Base-by-base conservation (phyloP, 2,888 invertebrate genomes). In the Calliphora vomitoria region DNA sequence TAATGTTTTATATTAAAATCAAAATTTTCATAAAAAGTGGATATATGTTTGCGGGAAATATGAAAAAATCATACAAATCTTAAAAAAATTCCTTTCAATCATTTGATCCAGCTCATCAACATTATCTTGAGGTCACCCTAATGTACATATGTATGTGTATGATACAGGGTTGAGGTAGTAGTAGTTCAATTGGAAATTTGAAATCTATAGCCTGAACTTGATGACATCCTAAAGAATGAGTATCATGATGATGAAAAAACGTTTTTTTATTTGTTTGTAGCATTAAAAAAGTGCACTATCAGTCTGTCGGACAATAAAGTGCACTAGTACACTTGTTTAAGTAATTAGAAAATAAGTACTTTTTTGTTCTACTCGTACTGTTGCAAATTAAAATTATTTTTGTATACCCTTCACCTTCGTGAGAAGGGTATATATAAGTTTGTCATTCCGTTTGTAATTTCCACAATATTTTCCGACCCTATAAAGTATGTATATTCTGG, bases 121-220 rank as follows among this genome's bases (percentile, higher is more conserved):
- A 25, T 2, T 25, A 25, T 25, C 25, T 25, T 25, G 25, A 25
- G 3, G 15, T 0, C 50, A 1, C 5, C 4, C n/a, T 13, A 50
- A 50, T 50, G n/a, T 53, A 18, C 31, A 47, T 64, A 15, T 58
- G 47, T 8, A 13, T 64, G 18, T 66, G 38, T 79, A 31, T 72
- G 74, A 50, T 11, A 53, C 0, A 8, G 25, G 44, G 44, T 60
- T 25, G 18, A 75, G 75, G 35, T 50, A 15, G 25, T 41, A n/a
- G 20, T 82, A 76, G 75, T 79, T 64, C 80, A 80, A 83, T 84
- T 87, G 80, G 55, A 87, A 87, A 83, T 71, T 75, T 69, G 35
- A 72, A 55, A 83, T 60, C 86, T 82, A 64, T 79, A 80, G 58
- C 50, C 86, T 83, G 75, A 66, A 81, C 31, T 87, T 83, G 83